Conservation (phyloP, 2,797 vertebrate genomes). For the Sebastes elongatus region DNA sequence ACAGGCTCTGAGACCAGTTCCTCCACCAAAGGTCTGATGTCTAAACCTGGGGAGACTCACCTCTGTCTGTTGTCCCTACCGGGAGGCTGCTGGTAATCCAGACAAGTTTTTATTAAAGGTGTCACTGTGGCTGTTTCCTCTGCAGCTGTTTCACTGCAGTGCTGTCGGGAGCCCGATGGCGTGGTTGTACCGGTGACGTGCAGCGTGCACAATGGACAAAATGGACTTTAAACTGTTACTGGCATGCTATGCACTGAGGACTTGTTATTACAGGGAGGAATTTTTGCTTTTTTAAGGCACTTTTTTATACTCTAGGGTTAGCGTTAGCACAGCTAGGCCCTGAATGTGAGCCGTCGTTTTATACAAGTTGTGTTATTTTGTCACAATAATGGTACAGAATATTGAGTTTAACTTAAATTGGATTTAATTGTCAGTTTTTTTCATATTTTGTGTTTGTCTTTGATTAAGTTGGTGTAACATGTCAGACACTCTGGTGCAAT, state of each 20-base stretch:
- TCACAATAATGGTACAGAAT: not conserved
- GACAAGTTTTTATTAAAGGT: not conserved
- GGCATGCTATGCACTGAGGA: not conserved
- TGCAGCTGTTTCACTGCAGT: not conserved
- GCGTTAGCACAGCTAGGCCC: not conserved
- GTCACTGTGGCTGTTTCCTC: not conserved
- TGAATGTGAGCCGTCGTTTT: constrained; percentile 27
- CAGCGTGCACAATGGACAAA: not conserved
- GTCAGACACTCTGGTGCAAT: too few relatives aligned
- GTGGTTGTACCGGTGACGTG: not conserved
- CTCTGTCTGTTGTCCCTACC: not conserved
- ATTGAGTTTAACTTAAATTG: not conserved
- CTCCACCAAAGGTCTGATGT: constrained; percentile 73
- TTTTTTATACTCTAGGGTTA: constrained; percentile 28
- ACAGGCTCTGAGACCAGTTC: constrained; percentile 77
- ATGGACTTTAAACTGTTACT: not conserved
- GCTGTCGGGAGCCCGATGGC: not conserved
- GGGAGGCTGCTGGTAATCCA: not conserved
- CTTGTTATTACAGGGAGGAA: not conserved
- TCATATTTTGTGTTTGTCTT: not conserved
- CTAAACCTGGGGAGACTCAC: not conserved
- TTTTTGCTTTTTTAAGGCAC: constrained; percentile 1
- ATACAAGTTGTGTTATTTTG: not conserved
- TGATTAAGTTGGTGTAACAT: not conserved
- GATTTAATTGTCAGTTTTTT: not conserved